Percentiles rank a stretch among this genome's conserved stretches.
phyloP scores from a whole-genome alignment of 2,888 invertebrate genomes.

The Molorchus minor region DNA sequence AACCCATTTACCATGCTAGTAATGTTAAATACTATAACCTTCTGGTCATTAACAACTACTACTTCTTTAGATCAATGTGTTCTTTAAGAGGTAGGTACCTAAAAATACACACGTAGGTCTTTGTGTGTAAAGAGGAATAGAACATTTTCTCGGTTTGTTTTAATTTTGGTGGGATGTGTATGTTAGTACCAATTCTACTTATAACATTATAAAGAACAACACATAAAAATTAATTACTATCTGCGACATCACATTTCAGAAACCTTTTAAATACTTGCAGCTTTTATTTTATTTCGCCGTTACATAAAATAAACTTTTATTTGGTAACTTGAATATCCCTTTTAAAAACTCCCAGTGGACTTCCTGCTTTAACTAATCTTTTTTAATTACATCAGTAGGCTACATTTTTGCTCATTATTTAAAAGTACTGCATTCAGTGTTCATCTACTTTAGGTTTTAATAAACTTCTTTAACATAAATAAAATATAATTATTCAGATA shows the following conservation, averaged over 20 bases:
- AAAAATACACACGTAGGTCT: too few relatives aligned
- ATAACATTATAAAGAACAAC: too few relatives aligned
- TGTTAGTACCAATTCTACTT: too few relatives aligned
- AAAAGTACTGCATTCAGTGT: constrained; percentile 19
- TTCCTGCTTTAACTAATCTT: constrained; percentile 6
- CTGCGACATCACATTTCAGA: not conserved
- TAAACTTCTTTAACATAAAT: not conserved
- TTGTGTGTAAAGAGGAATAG: too few relatives aligned
- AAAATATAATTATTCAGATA: too few relatives aligned
- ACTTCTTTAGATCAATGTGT: too few relatives aligned
- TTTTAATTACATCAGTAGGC: constrained; percentile 15
- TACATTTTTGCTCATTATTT: constrained; percentile 2
- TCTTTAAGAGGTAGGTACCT: too few relatives aligned
- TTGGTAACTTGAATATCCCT: constrained; percentile 5
- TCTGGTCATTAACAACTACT: too few relatives aligned
- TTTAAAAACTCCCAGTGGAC: constrained; percentile 18
- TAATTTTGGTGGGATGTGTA: too few relatives aligned
- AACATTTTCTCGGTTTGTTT: too few relatives aligned
- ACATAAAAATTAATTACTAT: constrained; percentile 3
- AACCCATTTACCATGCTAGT: too few relatives aligned
- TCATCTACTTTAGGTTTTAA: not conserved
- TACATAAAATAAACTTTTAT: constrained; percentile 10
- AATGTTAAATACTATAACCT: too few relatives aligned
- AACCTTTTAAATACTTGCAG: constrained; percentile 8
- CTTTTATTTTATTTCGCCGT: constrained; percentile 3